A percentile compares a stretch with the other conserved stretches of the same genome.
Conservation (phyloP, 2,797 vertebrate genomes). For the Cuculus canorus region DNA sequence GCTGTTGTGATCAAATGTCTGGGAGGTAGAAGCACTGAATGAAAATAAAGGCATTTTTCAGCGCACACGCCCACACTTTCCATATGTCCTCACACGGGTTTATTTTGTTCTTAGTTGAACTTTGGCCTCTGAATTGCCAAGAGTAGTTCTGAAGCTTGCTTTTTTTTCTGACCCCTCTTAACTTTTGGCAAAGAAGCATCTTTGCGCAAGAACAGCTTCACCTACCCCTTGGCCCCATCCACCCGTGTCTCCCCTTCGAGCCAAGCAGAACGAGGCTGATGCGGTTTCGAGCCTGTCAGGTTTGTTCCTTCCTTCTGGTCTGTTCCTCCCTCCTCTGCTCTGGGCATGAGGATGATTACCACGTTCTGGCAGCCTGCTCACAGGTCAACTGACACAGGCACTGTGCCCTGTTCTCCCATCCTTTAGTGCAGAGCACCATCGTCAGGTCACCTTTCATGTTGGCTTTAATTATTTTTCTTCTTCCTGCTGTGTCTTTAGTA, state of each 20-base stretch:
- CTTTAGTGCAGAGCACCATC: neutral
- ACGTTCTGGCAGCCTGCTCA: neutral
- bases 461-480: neutral
- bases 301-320: neutral
- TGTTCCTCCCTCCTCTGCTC: neutral
- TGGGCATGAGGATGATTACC: neutral
- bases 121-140: constrained; percentile 17
- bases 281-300: neutral
- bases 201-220: neutral
- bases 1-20: constrained; percentile 79
- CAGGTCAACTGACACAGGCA: neutral
- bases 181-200: neutral
- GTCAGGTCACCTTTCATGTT: neutral
- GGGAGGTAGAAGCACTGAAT: constrained; percentile 80
- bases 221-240: neutral
- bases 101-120: constrained; percentile 32
- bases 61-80: constrained; percentile 38
- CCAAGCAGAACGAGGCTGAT: neutral
- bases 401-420: neutral
- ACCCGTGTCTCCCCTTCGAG: neutral
- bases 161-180: neutral
- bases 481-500: neutral
- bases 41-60: constrained; percentile 71
- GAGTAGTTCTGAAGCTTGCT: neutral
- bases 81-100: constrained; percentile 1